These are phyloP conservation scores for Dyspetes luteomarginatus DNA, from an alignment of 2,888 invertebrate species.

Conservation along the genomic window DNA sequence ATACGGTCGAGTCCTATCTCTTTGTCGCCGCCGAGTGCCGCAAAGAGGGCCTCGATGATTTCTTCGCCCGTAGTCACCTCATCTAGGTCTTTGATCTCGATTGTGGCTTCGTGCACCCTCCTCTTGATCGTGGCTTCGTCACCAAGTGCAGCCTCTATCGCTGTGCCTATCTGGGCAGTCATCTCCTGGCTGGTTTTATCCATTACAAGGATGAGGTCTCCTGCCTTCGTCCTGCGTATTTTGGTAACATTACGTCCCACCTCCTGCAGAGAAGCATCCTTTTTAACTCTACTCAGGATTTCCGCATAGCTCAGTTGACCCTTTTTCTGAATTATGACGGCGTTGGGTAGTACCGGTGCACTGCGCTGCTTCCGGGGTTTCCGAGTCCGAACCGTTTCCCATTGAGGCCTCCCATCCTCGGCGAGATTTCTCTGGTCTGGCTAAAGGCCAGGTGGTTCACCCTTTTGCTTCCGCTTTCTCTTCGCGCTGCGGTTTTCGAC, in stretches of 20 bases:
- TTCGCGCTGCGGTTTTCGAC: no score
- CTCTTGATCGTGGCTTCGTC: conserved; percentile 49
- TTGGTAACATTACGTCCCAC: conserved; percentile 27
- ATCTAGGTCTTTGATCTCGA: conserved; percentile 63
- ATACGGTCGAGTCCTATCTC: conserved; percentile 1
- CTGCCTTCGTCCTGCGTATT: conserved; percentile 36
- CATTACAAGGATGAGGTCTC: conserved; percentile 43
- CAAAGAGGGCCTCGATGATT: conserved; percentile 31
- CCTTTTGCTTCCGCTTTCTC: neutral
- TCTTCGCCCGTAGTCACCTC: conserved; percentile 59
- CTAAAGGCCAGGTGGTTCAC: neutral
- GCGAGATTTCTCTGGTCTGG: no score
- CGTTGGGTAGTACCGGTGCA: neutral
- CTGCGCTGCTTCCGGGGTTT: neutral
- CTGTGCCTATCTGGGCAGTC: conserved; percentile 20
- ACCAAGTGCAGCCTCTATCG: conserved; percentile 18
- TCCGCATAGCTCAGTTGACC: conserved; percentile 29
- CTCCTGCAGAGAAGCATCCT: conserved; percentile 31
- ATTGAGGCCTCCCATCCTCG: neutral
- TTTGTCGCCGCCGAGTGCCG: neutral
- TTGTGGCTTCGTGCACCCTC: conserved; percentile 34
- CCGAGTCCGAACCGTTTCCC: neutral
- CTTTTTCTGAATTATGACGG: neutral
- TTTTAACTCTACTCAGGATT: conserved; percentile 42
- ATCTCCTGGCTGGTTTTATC: neutral